phyloP scores from a whole-genome alignment of 2,113 vertebrate species.

The Stercorarius parasiticus region DNA sequence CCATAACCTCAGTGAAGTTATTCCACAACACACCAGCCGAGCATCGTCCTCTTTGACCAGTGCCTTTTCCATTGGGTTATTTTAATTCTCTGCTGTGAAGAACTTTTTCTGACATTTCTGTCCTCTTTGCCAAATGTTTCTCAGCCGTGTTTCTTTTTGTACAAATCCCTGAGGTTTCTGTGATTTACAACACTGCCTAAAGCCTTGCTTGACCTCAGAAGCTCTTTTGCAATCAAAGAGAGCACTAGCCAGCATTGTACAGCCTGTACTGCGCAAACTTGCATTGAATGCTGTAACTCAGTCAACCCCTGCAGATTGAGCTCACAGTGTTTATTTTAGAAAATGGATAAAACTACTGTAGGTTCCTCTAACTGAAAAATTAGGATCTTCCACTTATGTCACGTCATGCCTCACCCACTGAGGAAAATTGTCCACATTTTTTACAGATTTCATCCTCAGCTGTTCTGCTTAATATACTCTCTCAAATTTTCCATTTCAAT shows the following conservation, averaged over 20 bases:
- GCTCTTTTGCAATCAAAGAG: background rate
- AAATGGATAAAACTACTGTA: background rate
- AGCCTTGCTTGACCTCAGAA: background rate
- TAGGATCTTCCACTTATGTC: background rate
- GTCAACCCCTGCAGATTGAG: accelerated
- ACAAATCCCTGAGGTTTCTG: background rate
- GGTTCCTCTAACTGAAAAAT: background rate
- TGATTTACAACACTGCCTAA: background rate
- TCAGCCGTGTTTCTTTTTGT: background rate
- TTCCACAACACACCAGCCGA: background rate
- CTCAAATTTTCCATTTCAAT: background rate
- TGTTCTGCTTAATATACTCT: background rate
- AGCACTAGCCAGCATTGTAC: background rate
- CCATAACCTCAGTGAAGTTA: background rate
- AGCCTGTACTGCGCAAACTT: background rate
- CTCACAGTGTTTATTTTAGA: background rate
- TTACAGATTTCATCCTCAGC: background rate
- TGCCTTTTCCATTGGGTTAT: background rate
- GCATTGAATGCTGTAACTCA: background rate
- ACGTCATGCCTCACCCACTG: background rate
- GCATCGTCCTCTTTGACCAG: background rate
- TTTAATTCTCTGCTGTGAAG: background rate
- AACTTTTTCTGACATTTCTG: background rate
- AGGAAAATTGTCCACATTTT: background rate
- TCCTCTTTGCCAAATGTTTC: background rate